Conservation (phyloP, 2,113 vertebrate species). For the Chroicocephalus ridibundus region DNA sequence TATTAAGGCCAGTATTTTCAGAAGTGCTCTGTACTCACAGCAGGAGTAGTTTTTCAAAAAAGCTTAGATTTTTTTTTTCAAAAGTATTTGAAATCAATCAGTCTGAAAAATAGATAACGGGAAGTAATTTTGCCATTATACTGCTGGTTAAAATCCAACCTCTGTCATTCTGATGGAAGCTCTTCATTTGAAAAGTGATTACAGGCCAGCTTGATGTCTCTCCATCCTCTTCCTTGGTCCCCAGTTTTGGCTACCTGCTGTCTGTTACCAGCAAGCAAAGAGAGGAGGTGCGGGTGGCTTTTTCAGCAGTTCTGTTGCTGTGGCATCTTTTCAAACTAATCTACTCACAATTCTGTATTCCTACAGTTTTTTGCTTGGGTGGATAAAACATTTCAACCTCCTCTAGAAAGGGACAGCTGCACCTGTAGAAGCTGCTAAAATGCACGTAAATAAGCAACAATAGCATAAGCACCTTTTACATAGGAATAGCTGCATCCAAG, state of each 20-base stretch:
- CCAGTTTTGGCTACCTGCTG: background rate
- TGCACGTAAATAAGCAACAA: background rate
- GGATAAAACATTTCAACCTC: constrained; percentile 15
- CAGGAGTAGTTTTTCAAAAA: background rate
- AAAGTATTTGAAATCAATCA: background rate
- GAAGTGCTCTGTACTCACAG: background rate
- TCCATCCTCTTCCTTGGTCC: background rate
- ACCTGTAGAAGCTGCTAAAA: background rate
- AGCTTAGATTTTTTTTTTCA: background rate
- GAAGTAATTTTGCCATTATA: background rate
- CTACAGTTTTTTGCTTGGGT: background rate
- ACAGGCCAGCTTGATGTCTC: background rate
- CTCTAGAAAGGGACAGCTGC: background rate
- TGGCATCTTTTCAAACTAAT: constrained; percentile 15
- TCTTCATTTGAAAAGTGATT: background rate
- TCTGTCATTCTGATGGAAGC: background rate
- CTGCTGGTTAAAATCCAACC: background rate
- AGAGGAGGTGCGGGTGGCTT: background rate
- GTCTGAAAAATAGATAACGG: background rate
- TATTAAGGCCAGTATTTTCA: background rate
- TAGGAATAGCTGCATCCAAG: background rate
- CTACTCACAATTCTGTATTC: background rate
- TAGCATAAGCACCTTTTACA: background rate
- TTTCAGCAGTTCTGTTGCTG: constrained; percentile 10
- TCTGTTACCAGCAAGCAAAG: background rate